phyloP scores from a whole-genome alignment of 2,888 invertebrate genomes.

The Oxystoma pomonae region DNA sequence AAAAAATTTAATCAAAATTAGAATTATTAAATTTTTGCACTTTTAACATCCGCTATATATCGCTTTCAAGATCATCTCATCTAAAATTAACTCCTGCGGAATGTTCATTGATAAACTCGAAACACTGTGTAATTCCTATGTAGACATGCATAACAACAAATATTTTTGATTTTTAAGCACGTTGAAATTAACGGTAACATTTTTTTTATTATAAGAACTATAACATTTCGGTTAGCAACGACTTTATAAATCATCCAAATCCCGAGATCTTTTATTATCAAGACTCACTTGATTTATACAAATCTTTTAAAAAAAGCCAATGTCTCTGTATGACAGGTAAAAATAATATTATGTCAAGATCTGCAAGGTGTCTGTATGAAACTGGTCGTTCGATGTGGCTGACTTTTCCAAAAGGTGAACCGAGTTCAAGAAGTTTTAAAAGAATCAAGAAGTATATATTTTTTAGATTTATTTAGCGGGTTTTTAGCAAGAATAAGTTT shows the following conservation, averaged over 20 bases:
- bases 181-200: no score
- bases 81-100: neutral
- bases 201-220: no score
- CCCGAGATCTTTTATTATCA: no score
- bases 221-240: no score
- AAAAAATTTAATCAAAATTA: no score
- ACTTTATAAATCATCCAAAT: no score
- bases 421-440: neutral
- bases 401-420: neutral
- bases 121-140: neutral
- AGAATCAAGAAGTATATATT: neutral
- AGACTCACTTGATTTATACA: no score
- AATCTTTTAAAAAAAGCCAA: no score
- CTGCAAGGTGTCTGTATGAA: neutral
- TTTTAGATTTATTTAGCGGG: neutral
- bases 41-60: neutral
- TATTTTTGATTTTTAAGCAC: neutral
- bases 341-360: neutral
- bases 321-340: neutral
- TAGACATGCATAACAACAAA: neutral
- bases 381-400: neutral
- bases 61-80: neutral
- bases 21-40: neutral
- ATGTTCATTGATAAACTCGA: neutral
- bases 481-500: neutral